Evolutionary conservation across 2,888 invertebrate genomes (phyloP).

Genomic region (Leptodirus hochenwartii): DNA sequence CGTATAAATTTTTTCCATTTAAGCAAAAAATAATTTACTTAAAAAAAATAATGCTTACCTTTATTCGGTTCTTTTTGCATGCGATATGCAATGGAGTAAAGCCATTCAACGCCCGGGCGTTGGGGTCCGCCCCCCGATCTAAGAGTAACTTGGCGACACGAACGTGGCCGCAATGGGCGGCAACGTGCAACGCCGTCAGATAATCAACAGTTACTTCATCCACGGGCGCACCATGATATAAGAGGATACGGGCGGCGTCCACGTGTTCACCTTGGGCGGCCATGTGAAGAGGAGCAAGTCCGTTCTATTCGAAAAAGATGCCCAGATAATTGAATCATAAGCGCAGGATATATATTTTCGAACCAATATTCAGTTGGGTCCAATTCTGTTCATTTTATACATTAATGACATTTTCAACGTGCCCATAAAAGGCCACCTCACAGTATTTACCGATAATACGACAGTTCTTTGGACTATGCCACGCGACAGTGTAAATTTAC

Average conservation of each 20-base stretch:
- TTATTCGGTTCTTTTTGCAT: slow-evolving; percentile 95
- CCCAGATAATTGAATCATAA: background rate
- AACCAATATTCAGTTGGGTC: too few relatives aligned
- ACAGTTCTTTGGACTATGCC: too few relatives aligned
- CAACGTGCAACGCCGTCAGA: slow-evolving; percentile 90
- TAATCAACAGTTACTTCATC: slow-evolving; percentile 98
- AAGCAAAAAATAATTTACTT: too few relatives aligned
- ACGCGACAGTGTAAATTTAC: too few relatives aligned
- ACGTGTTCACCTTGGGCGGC: slow-evolving; percentile 97
- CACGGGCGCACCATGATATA: slow-evolving; percentile 90
- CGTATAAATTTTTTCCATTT: too few relatives aligned
- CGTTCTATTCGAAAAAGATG: slow-evolving; percentile 43
- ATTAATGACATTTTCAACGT: too few relatives aligned
- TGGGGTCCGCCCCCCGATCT: slow-evolving; percentile 91
- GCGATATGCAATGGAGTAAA: slow-evolving; percentile 97
- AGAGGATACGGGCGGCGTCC: slow-evolving; percentile 80
- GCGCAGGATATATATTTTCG: background rate
- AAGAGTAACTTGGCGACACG: slow-evolving; percentile 81
- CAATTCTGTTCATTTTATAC: too few relatives aligned
- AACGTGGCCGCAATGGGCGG: slow-evolving; percentile 87
- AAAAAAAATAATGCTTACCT: slow-evolving; percentile 30
- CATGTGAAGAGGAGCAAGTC: slow-evolving; percentile 95
- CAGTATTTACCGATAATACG: too few relatives aligned
- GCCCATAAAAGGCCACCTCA: too few relatives aligned
- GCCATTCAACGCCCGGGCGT: slow-evolving; percentile 89